Base-by-base conservation (phyloP, 2,113 vertebrate genomes). In the Tiliqua scincoides region DNA sequence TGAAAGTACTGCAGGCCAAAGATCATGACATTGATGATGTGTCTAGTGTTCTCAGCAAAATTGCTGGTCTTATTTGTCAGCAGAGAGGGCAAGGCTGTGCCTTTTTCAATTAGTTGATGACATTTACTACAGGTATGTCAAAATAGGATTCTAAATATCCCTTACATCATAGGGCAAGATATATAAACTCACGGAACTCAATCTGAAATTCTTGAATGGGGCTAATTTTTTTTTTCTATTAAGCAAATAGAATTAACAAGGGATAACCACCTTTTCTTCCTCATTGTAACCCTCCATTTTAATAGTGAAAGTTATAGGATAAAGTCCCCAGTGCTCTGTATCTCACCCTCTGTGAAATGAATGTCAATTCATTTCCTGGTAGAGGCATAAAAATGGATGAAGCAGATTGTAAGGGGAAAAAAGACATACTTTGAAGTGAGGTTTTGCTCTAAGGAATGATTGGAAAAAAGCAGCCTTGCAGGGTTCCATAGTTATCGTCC, bases 1-100 rank as follows among this genome's bases (percentile, higher is more conserved):
- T 92, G 87, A 94, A 95, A 95, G 91, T 93, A 94, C 91, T 89
- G 94, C 92, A 95, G 91, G 95, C 80, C 92, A 95, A 94, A 96
- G 95, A 92, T 95, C 85, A 35, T 83, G 91, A 93, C 94, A 93
- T 87, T 88, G 92, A 93, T 95, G 95, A 96, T 93, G 91, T 81
- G 87, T 94, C 91, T 94, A 93, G 93, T 89, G 82, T 91, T 87
- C 90, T 87, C 92, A 93, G 91, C 80, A 93, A 95, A 95, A 95
- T 77, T 91, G 86, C 91, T 94, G 80, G 85, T 93, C 87, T 89
- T 91, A 92, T 94, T 94, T 92, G 85, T 93, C 86, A 82, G 70
- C 75, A 89, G 40, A 43, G 88, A 40, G 75, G 71, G 77, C 88
- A 91, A 89, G 85, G 57, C 3, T 77, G 52, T 52, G 17, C 77